Conservation (phyloP, 1,140 invertebrate species). For the Drosophila sp. region DNA sequence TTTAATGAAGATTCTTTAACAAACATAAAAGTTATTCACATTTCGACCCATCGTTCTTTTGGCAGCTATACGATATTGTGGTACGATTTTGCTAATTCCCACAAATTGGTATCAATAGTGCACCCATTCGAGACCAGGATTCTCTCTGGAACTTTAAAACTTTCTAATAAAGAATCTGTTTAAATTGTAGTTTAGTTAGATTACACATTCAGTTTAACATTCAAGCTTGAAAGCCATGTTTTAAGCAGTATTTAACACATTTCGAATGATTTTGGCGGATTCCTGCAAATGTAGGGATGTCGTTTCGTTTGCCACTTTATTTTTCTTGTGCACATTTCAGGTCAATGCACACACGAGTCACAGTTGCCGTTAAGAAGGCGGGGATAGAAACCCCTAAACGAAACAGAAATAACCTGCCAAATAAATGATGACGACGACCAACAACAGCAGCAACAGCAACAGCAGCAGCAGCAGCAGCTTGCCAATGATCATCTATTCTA, state of each 20-base stretch:
- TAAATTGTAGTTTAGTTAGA: too few species aligned
- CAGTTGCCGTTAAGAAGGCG: slow-evolving; percentile 53
- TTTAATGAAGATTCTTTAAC: too few species aligned
- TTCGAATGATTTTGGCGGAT: not conserved
- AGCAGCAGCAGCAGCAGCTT: slow-evolving; percentile 40
- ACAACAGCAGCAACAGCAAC: slow-evolving; percentile 35
- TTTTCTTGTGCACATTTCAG: slow-evolving; percentile 36
- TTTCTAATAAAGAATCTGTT: too few species aligned
- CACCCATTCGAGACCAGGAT: too few species aligned
- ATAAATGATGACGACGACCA: slow-evolving; percentile 34
- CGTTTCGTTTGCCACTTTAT: not conserved
- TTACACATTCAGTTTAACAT: too few species aligned
- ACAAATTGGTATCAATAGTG: too few species aligned
- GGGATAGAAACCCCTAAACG: slow-evolving; percentile 56
- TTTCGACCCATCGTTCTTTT: too few species aligned
- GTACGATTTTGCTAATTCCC: too few species aligned
- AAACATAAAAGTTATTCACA: too few species aligned
- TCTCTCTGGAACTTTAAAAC: too few species aligned
- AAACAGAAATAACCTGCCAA: slow-evolving; percentile 40
- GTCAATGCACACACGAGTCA: slow-evolving; percentile 69
- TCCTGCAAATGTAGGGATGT: not conserved
- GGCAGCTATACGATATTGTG: too few species aligned
- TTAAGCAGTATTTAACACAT: not conserved
- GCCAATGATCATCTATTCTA: slow-evolving; percentile 27
- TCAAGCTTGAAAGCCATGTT: too few species aligned